These are phyloP conservation scores for Ptiloglossa arizonensis DNA, from an alignment of 1,140 invertebrate genomes.

Conservation along the genomic window DNA sequence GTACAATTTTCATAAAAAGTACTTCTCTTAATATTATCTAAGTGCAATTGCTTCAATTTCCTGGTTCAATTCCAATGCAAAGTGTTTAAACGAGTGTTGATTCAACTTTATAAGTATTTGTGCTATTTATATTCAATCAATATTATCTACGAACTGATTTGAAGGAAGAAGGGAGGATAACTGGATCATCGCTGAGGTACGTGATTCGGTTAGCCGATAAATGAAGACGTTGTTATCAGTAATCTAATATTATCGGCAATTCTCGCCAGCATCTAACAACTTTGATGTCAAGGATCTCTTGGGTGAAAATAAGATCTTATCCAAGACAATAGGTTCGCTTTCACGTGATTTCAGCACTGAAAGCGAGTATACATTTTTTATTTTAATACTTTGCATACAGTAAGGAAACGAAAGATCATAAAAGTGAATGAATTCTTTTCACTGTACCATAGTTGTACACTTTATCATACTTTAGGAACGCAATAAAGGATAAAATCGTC, in stretches of 20 bases:
- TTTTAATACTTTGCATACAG: no score
- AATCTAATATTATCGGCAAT: constrained; percentile 40
- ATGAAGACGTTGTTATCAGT: constrained; percentile 48
- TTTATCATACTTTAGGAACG: background rate
- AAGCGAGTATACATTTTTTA: background rate
- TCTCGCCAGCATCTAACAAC: background rate
- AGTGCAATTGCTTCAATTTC: background rate
- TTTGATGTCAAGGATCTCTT: constrained; percentile 3
- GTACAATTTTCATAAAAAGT: background rate
- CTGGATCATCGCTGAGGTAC: constrained; percentile 27
- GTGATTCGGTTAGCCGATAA: constrained; percentile 48
- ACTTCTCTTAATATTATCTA: no score
- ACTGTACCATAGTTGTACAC: no score
- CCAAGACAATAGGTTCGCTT: background rate
- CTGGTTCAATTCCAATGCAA: background rate
- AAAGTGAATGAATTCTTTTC: no score
- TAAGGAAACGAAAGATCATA: no score
- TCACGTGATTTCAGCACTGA: background rate
- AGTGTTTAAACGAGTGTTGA: background rate
- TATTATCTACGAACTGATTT: constrained; percentile 32
- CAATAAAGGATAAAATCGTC: no score
- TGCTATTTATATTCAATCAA: constrained; percentile 43
- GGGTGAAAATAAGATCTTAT: background rate
- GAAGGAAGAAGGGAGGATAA: constrained; percentile 23
- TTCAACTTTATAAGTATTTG: background rate